Evolutionary conservation across 2,113 vertebrate species (phyloP), one percentile per base, ranked within the genome.

Genomic region (Peromyscus leucopus): DNA sequence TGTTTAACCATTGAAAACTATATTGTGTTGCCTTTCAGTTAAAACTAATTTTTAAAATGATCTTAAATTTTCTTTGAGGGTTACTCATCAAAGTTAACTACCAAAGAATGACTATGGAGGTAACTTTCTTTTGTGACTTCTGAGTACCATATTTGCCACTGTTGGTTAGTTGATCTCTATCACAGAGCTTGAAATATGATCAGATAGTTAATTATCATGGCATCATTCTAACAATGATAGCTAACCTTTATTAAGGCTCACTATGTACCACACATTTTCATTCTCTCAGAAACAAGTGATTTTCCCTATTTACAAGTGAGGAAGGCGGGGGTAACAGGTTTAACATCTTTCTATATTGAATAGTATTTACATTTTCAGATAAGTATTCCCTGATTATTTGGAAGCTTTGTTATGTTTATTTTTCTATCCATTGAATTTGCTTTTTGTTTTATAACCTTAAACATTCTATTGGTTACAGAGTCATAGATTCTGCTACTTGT

Each of bases 381-480:
- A 75, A 79, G 91, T 39, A 33, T 11, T 2, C 59, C 72, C 91
- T 31, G 51, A 36, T 80, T 80, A 82, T 90, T 67, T 76, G 11
- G 46, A 93, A 90, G 13, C 21, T 57, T 80, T 72, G 22, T 55
- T 75, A 1, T 80, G 67, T 76, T 79, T 95, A 57, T 69, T 48
- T 24, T 8, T 82, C 48, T 90, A 72, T n/a, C 7, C 82, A 59
- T 39, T 83, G 36, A 83, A 8, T 90, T 72, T 93, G 22, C 7
- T 85, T 75, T 74, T 91, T 84, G 57, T 65, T 90, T 59, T 82
- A 55, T n/a, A 74, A 55, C 63, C 84, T 93, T 39, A 89, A 82
- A 28, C 46, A 12, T 63, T 17, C 3, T 26, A n/a, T n/a, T 42
- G 10, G 21, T 63, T 69, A 90, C 17, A 61, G 19, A 76, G 24